Conservation (phyloP, 2,113 vertebrate species). For the Formicarius rufipectus region DNA sequence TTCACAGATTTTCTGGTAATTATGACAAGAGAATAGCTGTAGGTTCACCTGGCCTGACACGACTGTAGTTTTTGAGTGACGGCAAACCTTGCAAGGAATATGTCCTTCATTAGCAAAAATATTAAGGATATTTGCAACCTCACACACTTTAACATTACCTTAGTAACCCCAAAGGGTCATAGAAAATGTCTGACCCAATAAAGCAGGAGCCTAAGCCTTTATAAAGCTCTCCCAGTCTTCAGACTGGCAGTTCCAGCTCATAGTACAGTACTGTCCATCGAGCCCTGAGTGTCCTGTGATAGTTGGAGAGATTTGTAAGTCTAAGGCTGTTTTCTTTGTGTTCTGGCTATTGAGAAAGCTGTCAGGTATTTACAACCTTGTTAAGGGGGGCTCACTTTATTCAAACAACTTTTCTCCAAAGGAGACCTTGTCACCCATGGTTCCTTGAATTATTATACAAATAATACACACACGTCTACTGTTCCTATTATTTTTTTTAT, state of each 20-base stretch:
- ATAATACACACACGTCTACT: background rate
- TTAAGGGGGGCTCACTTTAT: background rate
- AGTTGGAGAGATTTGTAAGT: background rate
- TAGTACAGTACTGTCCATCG: rapidly evolving
- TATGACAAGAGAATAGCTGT: background rate
- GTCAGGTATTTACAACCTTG: background rate
- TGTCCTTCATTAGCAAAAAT: background rate
- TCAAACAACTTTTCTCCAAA: background rate
- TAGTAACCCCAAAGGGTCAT: background rate
- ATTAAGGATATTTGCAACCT: background rate
- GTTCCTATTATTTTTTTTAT: background rate
- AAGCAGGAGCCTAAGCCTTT: background rate
- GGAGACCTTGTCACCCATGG: background rate
- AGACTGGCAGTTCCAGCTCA: background rate
- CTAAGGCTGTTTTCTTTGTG: background rate
- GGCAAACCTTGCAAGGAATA: background rate
- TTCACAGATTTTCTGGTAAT: background rate
- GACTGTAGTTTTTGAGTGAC: background rate
- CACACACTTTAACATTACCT: background rate
- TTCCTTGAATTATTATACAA: background rate
- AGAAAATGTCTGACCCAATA: background rate
- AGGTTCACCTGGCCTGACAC: background rate
- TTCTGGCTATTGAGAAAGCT: background rate
- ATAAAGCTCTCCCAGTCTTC: background rate
- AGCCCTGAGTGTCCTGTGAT: background rate